A percentile compares a stretch with the other conserved stretches of the same genome.
phyloP scores from a whole-genome alignment of 2,888 invertebrate species.

The Rotaria sp. region DNA sequence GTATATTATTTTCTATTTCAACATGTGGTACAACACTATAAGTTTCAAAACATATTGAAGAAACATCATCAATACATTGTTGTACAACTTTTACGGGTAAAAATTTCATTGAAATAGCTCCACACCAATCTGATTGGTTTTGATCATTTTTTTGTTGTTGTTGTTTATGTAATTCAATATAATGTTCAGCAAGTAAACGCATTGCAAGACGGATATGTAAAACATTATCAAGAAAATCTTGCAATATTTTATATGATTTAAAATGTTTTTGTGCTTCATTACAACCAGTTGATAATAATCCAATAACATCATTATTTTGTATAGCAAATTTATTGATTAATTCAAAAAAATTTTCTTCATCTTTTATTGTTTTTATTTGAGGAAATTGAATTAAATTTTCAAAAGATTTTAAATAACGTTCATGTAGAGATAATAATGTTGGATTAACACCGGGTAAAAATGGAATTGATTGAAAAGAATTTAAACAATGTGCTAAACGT shows the following conservation, averaged over 20 bases:
- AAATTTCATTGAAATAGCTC: neutral
- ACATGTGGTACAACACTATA: neutral
- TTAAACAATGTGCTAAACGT: neutral
- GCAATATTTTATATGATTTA: neutral
- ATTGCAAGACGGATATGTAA: neutral
- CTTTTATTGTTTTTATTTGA: neutral
- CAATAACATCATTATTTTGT: constrained; percentile 10
- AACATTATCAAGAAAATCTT: constrained; percentile 22
- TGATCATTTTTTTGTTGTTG: neutral
- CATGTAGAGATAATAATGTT: neutral
- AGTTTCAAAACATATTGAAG: neutral
- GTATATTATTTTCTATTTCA: neutral
- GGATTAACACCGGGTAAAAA: constrained; percentile 1
- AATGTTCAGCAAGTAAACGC: constrained; percentile 26
- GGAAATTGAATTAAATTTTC: neutral
- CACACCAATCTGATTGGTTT: neutral
- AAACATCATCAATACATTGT: constrained; percentile 12
- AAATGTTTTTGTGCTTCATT: neutral
- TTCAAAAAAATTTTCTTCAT: neutral
- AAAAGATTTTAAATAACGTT: constrained; percentile 20
- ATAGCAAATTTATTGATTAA: neutral
- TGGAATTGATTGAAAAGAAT: neutral
- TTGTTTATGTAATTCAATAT: neutral
- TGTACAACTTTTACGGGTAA: neutral
- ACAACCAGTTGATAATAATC: neutral